Evolutionary conservation across 2,888 invertebrate genomes (phyloP).

Genomic region (Temnothorax unifasciatus): DNA sequence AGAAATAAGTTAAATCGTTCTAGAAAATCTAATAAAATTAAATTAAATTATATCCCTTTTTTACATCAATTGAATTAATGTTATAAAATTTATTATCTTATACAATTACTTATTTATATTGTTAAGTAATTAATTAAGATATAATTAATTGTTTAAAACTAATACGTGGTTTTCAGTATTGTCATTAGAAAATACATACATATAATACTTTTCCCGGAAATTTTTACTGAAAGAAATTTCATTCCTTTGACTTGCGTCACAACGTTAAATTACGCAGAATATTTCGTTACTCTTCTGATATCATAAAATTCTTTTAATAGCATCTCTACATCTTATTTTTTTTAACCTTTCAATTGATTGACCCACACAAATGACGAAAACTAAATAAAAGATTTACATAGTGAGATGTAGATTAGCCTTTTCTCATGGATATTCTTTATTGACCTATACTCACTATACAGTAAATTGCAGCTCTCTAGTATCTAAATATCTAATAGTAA

Average conservation of each 20-base stretch:
- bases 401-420: background rate
- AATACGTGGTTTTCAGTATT: background rate
- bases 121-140: background rate
- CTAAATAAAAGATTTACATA: conserved; percentile 8
- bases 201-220: background rate
- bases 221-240: background rate
- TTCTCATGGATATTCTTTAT: background rate
- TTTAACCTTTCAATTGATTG: background rate
- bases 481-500: background rate
- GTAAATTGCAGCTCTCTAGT: background rate
- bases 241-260: background rate
- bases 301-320: conserved; percentile 12
- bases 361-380: background rate
- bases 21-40: background rate
- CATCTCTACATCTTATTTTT: background rate
- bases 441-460: background rate
- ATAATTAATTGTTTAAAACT: conserved; percentile 7
- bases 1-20: background rate
- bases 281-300: background rate
- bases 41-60: background rate
- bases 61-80: background rate
- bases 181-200: conserved; percentile 2
- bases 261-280: conserved; percentile 6
- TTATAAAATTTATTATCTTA: background rate
- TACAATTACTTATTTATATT: background rate